Evolutionary conservation across 2,113 vertebrate genomes (phyloP).

Genomic region (Alces alces): DNA sequence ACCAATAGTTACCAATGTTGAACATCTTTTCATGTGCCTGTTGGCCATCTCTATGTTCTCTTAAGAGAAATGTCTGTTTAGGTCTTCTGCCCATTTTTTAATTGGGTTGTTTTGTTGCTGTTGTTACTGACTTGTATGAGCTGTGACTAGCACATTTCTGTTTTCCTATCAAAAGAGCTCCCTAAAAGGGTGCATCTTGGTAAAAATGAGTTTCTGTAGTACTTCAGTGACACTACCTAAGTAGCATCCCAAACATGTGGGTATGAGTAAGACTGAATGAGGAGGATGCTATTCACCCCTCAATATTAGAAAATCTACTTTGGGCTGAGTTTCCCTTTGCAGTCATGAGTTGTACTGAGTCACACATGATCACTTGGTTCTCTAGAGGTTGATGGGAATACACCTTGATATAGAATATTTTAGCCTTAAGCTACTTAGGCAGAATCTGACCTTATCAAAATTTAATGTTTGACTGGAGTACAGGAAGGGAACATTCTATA

Average conservation of each 20-base stretch:
- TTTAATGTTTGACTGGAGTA: neutral
- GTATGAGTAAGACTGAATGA: neutral
- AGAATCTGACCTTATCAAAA: neutral
- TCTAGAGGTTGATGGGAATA: neutral
- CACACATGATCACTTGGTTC: neutral
- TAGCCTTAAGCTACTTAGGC: neutral
- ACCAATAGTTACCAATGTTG: neutral
- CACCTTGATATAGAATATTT: neutral
- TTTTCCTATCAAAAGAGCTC: neutral
- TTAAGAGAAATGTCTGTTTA: neutral
- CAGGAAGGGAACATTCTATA: neutral
- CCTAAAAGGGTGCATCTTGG: neutral
- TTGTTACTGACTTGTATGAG: neutral
- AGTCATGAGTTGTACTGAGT: neutral
- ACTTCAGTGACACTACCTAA: neutral
- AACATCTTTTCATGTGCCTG: neutral
- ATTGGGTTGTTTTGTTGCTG: neutral
- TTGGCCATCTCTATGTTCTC: neutral
- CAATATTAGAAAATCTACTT: neutral
- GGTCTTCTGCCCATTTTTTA: neutral
- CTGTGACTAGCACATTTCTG: neutral
- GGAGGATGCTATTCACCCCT: neutral
- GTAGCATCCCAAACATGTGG: neutral
- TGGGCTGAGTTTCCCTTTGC: neutral
- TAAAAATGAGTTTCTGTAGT: neutral